phyloP scores from a whole-genome alignment of 1,140 invertebrate species.

The Drosophila setifemur region DNA sequence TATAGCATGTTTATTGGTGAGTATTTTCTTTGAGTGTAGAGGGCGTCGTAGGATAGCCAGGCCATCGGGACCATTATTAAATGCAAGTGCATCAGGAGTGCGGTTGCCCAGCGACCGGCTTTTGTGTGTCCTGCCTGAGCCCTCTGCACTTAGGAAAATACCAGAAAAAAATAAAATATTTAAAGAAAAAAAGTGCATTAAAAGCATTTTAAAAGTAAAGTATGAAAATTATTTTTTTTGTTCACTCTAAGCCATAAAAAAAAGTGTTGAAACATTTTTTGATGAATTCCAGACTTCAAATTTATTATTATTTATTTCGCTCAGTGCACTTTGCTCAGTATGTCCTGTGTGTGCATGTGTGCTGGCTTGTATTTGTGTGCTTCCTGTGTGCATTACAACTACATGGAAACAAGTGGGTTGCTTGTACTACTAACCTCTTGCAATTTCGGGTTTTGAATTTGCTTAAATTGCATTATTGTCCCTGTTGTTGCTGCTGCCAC shows the following conservation, averaged over 20 bases:
- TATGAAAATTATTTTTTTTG: not conserved
- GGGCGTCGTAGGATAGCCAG: not conserved
- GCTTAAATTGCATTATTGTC: conserved; percentile 69
- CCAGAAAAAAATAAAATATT: too few species aligned
- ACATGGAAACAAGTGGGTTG: conserved; percentile 43
- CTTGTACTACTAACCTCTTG: conserved; percentile 64
- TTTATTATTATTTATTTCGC: not conserved
- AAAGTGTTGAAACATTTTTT: too few species aligned
- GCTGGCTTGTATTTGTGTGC: too few species aligned
- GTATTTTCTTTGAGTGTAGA: not conserved
- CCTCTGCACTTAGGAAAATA: not conserved
- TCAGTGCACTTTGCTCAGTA: conserved; percentile 2
- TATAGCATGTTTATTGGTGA: too few species aligned
- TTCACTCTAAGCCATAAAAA: too few species aligned
- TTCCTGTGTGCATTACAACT: conserved; percentile 55
- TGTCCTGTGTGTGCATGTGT: conserved; percentile 7
- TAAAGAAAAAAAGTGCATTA: not conserved
- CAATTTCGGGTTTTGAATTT: conserved; percentile 69
- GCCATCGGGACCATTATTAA: conserved; percentile 50
- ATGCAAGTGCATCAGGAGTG: conserved; percentile 60
- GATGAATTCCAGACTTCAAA: too few species aligned
- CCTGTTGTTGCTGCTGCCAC: conserved; percentile 32
- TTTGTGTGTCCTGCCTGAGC: not conserved
- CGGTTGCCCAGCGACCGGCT: conserved; percentile 25
- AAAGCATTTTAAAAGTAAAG: not conserved